Evolutionary conservation across 2,888 invertebrate genomes (phyloP), one percentile per base, ranked within the genome.

Genomic region (Diarsia dahlii): DNA sequence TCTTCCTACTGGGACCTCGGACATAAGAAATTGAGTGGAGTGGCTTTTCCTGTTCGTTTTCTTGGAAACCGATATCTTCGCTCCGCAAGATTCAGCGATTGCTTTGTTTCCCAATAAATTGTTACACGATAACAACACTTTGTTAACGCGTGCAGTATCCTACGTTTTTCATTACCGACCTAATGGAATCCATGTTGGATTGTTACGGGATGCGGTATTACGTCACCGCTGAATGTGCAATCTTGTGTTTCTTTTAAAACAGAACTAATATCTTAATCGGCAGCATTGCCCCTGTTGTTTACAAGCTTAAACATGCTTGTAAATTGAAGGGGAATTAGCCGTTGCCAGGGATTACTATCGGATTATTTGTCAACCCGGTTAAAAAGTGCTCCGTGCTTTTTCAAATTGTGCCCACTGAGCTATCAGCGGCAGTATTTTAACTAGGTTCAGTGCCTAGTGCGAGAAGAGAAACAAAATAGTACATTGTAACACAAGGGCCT

Each of bases 151-250:
- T 67, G 54, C 67, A 56, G 39, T 73, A 54, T 71, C 23, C 67
- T 48, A 45, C 67, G 65, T 71, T 80, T 75, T 80, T 80, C 66
- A 71, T 85, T 84, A 71, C 63, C 15, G 56, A 72, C 54, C 68
- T 76, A 75, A 66, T 84, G 46, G 78, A 58, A 64, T 48, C 65
- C 58, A 60, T 65, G 58, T 75, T 58, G 62, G 58, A 63, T 62
- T 79, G 65, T 50, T 70, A 76, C 80, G 66, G 23, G 69, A 67
- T 28, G 45, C 18, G 48, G 69, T 63, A 63, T 82, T 71, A 82
- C 82, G 74, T 82, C 76, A 85, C 48, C 63, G 20, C 54, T 63
- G 28, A 62, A 23, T 54, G 50, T 67, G 81, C 63, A 72, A 75
- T 78, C 54, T 78, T 72, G 66, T 78, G 70, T 83, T 83, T 80